Evolutionary conservation across 2,888 invertebrate genomes (phyloP), one percentile per base, ranked within the genome.

Genomic region (Onthophagus sagittarius): DNA sequence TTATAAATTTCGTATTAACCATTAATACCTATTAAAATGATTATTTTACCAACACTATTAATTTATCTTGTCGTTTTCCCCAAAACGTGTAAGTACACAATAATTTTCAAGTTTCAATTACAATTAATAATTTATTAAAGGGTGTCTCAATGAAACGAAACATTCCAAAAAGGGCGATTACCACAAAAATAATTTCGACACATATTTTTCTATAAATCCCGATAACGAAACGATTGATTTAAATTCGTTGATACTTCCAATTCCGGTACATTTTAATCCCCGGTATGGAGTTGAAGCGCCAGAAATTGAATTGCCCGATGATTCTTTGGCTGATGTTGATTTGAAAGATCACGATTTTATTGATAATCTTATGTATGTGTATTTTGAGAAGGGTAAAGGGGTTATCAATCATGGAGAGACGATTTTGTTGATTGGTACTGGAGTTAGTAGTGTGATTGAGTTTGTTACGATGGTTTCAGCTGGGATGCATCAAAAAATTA

Each of bases 331-430:
- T 0, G 91, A 91, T 79, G 88, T 88, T 0, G 91, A 92, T 81
- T 84, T 92, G 2, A 89, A 89, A 77, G 91, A 91, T 77, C 91
- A 91, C 79, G 91, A 92, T 78, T 89, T 91, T 63, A 93, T 93
- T 71, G 92, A 92, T 80, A 92, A 91, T 80, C 89, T 92, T 69
- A 91, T 92, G 82, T 92, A 92, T 80, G 87, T 92, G 62, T 92
- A 92, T 78, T 31, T n/a, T 31, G 67, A n/a, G 9, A 67, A 7
- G 39, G 11, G 6, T 53, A 53, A 53, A 67, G n/a, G n/a, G 31
- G n/a, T 7, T 67, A 67, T 67, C 2, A 67, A 67, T 15, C 88
- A 84, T 84, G 88, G 90, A 14, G 85, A 86, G 78, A 85, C 88
- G 72, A 84, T 87, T 69, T 85, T 87, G 3, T 23, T 23, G 63